These are phyloP conservation scores for Menura novaehollandiae DNA, from an alignment of 2,113 vertebrate genomes.

Conservation along the genomic window DNA sequence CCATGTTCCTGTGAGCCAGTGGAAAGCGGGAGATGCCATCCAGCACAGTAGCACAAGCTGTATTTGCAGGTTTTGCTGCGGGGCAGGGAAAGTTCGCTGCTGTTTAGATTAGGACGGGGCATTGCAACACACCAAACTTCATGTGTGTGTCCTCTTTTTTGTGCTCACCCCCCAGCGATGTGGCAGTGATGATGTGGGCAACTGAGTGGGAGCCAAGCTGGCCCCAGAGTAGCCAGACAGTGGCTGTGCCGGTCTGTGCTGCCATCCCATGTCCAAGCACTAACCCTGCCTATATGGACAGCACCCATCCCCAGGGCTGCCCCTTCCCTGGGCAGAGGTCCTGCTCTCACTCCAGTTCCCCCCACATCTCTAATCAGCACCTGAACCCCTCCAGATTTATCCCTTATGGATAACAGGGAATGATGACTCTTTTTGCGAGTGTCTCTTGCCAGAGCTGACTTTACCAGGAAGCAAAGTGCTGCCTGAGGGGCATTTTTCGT, in stretches of 20 bases:
- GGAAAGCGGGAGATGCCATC: rapidly evolving
- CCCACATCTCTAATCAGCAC: rapidly evolving
- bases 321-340: not conserved
- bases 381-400: not conserved
- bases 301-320: not conserved
- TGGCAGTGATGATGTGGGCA: rapidly evolving
- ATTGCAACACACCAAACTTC: not conserved
- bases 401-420: rapidly evolving
- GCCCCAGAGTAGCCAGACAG: not conserved
- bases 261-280: not conserved
- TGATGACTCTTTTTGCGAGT: rapidly evolving
- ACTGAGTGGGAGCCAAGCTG: not conserved
- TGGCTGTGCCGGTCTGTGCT: not conserved
- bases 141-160: not conserved
- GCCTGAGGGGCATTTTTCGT: not conserved
- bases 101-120: rapidly evolving
- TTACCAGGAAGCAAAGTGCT: not conserved
- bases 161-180: not conserved
- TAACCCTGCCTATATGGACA: not conserved
- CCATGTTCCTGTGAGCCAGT: not conserved
- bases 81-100: not conserved
- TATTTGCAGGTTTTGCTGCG: not conserved
- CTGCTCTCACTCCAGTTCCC: not conserved
- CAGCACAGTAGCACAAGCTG: not conserved
- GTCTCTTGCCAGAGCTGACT: not conserved